Evolutionary conservation across 2,888 invertebrate genomes (phyloP).

Genomic region (Aromia moschata): DNA sequence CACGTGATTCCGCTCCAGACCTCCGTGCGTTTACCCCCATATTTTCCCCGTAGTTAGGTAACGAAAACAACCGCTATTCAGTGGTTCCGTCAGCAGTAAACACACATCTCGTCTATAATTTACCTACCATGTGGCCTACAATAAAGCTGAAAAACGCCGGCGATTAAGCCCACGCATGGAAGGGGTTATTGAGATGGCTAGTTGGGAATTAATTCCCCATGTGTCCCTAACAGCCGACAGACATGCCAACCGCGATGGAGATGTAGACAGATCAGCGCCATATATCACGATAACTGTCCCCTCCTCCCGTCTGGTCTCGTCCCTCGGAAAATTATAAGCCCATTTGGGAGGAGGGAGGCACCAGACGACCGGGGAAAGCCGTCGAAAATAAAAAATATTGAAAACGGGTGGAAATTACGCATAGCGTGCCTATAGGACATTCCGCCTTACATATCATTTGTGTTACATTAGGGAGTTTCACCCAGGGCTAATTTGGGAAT

Average conservation of each 20-base stretch:
- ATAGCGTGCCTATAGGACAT: conserved; percentile 40
- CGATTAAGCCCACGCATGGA: conserved; percentile 21
- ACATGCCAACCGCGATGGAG: conserved; percentile 29
- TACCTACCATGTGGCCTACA: conserved; percentile 16
- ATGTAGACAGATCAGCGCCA: conserved; percentile 27
- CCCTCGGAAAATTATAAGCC: conserved; percentile 31
- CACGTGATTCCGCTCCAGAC: too few species aligned
- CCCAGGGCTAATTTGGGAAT: conserved; percentile 46
- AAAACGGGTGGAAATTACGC: conserved; percentile 29
- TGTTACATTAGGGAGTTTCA: conserved; percentile 45
- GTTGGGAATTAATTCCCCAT: conserved; percentile 32
- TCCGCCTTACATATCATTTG: conserved; percentile 46
- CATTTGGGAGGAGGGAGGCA: conserved; percentile 27
- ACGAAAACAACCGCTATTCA: neutral
- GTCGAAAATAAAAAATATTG: conserved; percentile 2
- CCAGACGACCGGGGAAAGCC: conserved; percentile 11
- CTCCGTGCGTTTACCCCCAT: too few species aligned
- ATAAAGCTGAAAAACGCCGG: conserved; percentile 18
- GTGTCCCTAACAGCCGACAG: conserved; percentile 31
- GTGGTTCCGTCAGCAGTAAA: conserved; percentile 10
- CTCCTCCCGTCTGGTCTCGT: conserved; percentile 23
- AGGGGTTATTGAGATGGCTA: conserved; percentile 25
- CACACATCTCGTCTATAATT: conserved; percentile 22
- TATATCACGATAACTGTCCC: conserved; percentile 28
- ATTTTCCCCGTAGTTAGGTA: too few species aligned